phyloP scores from a whole-genome alignment of 2,888 invertebrate species.

The Unio pictorum region DNA sequence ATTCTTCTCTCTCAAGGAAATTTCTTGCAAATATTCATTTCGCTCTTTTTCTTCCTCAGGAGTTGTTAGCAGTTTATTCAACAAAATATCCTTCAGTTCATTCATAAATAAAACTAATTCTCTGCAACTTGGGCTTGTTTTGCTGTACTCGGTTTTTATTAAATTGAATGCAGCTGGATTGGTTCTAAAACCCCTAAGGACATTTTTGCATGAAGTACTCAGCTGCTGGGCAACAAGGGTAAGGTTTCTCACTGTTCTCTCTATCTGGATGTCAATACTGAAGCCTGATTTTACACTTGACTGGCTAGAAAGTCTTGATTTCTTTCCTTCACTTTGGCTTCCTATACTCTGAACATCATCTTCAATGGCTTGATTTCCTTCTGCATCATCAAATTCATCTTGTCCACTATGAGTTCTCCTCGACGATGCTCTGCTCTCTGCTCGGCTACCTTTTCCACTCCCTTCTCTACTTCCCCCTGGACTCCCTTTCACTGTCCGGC shows the following conservation, averaged over 20 bases:
- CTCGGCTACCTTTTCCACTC: neutral
- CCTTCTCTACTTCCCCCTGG: neutral
- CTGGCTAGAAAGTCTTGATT: constrained; percentile 26
- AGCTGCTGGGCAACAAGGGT: constrained; percentile 64
- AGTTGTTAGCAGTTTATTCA: constrained; percentile 68
- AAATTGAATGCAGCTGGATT: constrained; percentile 63
- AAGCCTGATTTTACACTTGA: constrained; percentile 28
- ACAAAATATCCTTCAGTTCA: constrained; percentile 66
- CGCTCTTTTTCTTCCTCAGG: constrained; percentile 69
- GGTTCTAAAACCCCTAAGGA: constrained; percentile 60
- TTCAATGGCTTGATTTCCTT: neutral
- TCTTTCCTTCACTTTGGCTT: constrained; percentile 1
- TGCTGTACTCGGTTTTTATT: constrained; percentile 41
- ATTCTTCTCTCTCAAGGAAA: constrained; percentile 64
- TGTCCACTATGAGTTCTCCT: constrained; percentile 7
- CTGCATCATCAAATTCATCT: constrained; percentile 13
- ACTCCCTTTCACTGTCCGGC: constrained; percentile 9
- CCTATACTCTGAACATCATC: constrained; percentile 6
- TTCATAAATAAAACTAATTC: constrained; percentile 52
- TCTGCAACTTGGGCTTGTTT: constrained; percentile 30
- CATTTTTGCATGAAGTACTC: constrained; percentile 64
- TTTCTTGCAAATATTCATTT: constrained; percentile 64
- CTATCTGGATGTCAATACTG: constrained; percentile 54
- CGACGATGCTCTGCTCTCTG: neutral
- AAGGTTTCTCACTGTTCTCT: constrained; percentile 58